A percentile compares a stretch with the other conserved stretches of the same genome.
These are phyloP conservation scores for Cheilosia variabilis DNA, from an alignment of 2,888 invertebrate species.

Conservation along the genomic window DNA sequence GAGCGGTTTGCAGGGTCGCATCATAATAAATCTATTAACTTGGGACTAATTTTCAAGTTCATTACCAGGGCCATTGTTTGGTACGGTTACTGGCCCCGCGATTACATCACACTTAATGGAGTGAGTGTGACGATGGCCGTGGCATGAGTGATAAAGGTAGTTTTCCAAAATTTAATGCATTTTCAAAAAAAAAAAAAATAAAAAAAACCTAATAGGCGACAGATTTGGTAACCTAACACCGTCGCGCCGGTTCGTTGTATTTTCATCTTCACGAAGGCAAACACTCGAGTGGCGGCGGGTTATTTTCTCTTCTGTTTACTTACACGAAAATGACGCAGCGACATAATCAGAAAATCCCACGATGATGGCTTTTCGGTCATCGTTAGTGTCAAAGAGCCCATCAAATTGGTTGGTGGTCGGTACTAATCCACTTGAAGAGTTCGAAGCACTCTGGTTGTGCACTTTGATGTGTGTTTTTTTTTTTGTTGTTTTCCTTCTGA, in stretches of 20 bases:
- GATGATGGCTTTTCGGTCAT: neutral
- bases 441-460: neutral
- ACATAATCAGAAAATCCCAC: neutral
- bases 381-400: neutral
- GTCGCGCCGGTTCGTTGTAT: neutral
- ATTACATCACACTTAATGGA: constrained; percentile 49
- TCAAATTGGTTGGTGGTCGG: neutral
- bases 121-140: constrained; percentile 1
- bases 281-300: neutral
- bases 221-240: neutral
- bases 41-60: constrained; percentile 59
- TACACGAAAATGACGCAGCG: neutral
- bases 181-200: neutral
- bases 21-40: constrained; percentile 41
- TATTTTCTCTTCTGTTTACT: neutral
- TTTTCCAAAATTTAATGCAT: neutral
- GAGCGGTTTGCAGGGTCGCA: constrained; percentile 20
- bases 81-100: constrained; percentile 7
- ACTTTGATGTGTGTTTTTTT: neutral
- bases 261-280: neutral
- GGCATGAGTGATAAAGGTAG: neutral
- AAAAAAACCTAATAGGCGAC: neutral
- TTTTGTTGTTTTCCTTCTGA: neutral
- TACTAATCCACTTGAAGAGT: neutral
- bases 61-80: constrained; percentile 49